Evolutionary conservation across 2,113 vertebrate genomes (phyloP).

Genomic region (Serilophus lunatus): DNA sequence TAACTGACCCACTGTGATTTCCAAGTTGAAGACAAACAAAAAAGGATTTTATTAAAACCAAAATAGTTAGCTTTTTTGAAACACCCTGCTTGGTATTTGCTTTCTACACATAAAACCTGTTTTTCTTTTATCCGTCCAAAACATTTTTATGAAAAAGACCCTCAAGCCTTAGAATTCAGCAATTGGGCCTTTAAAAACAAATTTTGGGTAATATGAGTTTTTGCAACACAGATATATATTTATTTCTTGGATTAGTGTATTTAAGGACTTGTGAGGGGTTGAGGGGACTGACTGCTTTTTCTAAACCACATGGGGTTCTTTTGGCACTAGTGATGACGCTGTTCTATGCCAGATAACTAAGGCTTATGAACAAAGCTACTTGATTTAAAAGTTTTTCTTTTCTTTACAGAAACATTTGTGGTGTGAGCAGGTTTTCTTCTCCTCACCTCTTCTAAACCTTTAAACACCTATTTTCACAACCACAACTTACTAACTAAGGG

Average conservation of each 20-base stretch:
- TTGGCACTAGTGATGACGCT: neutral
- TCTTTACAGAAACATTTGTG: neutral
- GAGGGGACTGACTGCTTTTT: neutral
- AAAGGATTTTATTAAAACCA: neutral
- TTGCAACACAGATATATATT: slow-evolving; percentile 29
- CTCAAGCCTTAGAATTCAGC: neutral
- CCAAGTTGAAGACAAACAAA: neutral
- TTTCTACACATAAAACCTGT: neutral
- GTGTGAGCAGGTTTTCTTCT: slow-evolving; percentile 7
- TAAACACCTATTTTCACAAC: neutral
- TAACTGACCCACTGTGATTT: neutral
- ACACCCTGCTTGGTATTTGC: neutral
- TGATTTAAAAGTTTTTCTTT: slow-evolving; percentile 19
- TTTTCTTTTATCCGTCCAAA: slow-evolving; percentile 24
- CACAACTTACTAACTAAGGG: neutral
- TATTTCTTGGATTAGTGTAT: slow-evolving; percentile 29
- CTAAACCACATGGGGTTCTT: neutral
- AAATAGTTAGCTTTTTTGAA: neutral
- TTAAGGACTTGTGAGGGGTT: neutral
- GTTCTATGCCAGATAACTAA: neutral
- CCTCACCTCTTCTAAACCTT: neutral
- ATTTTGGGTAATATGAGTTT: neutral
- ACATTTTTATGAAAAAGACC: neutral
- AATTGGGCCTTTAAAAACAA: neutral
- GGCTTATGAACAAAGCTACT: slow-evolving; percentile 13